Percentiles rank a stretch among this genome's conserved stretches.
Conservation (phyloP, 2,113 vertebrate genomes). For the Triplophysa dalaica region DNA sequence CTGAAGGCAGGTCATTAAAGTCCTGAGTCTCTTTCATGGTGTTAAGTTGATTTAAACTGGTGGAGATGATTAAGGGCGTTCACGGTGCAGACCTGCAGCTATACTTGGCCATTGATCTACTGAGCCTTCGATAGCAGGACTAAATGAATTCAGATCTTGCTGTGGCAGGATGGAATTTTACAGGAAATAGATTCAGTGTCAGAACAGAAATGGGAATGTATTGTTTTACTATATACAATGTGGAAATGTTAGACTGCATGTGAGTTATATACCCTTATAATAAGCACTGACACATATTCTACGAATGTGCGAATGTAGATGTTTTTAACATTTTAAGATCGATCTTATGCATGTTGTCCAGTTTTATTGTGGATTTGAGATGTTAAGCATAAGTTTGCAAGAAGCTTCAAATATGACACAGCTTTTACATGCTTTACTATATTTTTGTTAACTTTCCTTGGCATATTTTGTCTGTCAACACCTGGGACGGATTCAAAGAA, state of each 20-base stretch:
- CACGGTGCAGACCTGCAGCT: constrained; percentile 8
- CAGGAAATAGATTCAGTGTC: background rate
- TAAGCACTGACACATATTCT: too few relatives aligned
- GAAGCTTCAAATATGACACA: too few relatives aligned
- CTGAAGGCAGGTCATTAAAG: constrained; percentile 46
- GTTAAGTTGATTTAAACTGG: constrained; percentile 41
- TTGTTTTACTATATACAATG: background rate
- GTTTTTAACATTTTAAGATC: too few relatives aligned
- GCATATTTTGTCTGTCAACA: too few relatives aligned
- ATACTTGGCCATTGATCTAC: constrained; percentile 31
- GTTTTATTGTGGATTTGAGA: too few relatives aligned
- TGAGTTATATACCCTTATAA: background rate
- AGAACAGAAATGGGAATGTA: background rate
- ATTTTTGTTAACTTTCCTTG: too few relatives aligned
- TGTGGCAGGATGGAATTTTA: background rate
- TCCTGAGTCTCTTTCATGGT: constrained; percentile 31
- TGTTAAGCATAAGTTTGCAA: too few relatives aligned
- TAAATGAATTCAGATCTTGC: constrained; percentile 3
- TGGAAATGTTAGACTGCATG: background rate
- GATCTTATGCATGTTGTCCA: too few relatives aligned
- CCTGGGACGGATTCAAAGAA: too few relatives aligned
- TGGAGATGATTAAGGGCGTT: constrained; percentile 40
- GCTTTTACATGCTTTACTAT: too few relatives aligned
- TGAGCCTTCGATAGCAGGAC: constrained; percentile 18
- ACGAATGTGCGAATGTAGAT: too few relatives aligned